Base-by-base conservation (phyloP, 2,797 vertebrate species). In the Micropoecilia bifurca region DNA sequence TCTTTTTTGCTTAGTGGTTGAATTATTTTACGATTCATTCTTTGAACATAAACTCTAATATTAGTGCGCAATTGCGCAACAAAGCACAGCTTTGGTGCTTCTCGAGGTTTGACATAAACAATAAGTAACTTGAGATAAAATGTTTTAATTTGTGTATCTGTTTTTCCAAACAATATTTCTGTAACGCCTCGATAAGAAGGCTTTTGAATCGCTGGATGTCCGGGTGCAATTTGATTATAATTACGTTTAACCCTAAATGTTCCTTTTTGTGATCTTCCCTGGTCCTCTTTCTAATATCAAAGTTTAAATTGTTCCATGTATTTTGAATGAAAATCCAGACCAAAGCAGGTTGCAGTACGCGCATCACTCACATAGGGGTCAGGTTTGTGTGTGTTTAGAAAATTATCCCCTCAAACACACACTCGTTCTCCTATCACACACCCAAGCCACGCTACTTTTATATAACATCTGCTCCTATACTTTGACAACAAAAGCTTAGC, bases 401-500 rank as follows among this genome's bases (percentile, higher is more conserved):
- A 80, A 84, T 50, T 74, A 59, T 79, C 72, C 75, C 72, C 71
- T 74, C 53, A 50, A 59, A 78, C 25, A 68, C 79, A 80, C 89
- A 87, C 73, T 78, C 61, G 16, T 79, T 81, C 85, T 91, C 84
- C 86, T 89, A 91, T 93, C 85, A 89, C 85, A 88, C 84, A 95
- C 94, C 95, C 95, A 96, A 96, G 96, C 96, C 94, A 96, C 93
- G 96, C 96, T 93, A 86, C 88, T 92, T 93, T 88, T 75, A 90
- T 84, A 84, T 83, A 94, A 92, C 96, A 96, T 96, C 95, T 96
- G 96, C 84, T 91, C 83, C 74, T 87, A 89, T 72, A 91, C 89
- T 93, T 81, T 83, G 80, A 93, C 84, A 94, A 95, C 95, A 96
- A 95, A 93, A 94, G 90, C 89, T 91, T 86, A 89, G 90, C 85